Conservation (phyloP, 2,888 invertebrate genomes). For the Lasioglossum lativentre region DNA sequence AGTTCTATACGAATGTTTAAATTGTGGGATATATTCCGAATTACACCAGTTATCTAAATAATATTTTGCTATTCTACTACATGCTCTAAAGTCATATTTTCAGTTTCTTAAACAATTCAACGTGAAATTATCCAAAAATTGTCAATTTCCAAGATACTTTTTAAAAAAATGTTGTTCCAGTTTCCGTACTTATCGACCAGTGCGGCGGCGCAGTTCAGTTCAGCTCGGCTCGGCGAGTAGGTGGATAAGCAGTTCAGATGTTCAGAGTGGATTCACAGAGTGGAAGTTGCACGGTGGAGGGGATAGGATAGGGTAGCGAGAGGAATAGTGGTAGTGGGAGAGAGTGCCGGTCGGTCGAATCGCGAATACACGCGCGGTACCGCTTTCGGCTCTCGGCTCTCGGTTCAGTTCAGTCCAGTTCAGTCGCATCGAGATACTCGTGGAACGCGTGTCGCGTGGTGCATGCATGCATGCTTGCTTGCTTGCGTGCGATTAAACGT, state of each 20-base stretch:
- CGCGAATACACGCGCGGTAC: slow-evolving; percentile 39
- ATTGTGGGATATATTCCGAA: no score
- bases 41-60: no score
- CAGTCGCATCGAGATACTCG: slow-evolving; percentile 75
- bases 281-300: slow-evolving; percentile 35
- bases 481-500: slow-evolving; percentile 65
- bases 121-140: background rate
- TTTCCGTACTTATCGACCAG: background rate
- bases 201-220: no score
- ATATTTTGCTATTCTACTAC: no score
- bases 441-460: slow-evolving; percentile 66
- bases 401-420: slow-evolving; percentile 70
- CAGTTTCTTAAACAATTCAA: no score
- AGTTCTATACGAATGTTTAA: no score
- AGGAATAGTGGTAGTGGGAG: slow-evolving; percentile 49
- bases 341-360: slow-evolving; percentile 53
- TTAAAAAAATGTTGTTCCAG: background rate
- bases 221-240: background rate
- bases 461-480: slow-evolving; percentile 64
- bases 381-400: slow-evolving; percentile 19
- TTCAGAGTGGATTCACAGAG: background rate
- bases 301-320: slow-evolving; percentile 18
- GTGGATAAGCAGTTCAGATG: slow-evolving; percentile 1
- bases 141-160: background rate
- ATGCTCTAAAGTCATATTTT: no score